Evolutionary conservation across 2,113 vertebrate genomes (phyloP).

Genomic region (Naja naja): DNA sequence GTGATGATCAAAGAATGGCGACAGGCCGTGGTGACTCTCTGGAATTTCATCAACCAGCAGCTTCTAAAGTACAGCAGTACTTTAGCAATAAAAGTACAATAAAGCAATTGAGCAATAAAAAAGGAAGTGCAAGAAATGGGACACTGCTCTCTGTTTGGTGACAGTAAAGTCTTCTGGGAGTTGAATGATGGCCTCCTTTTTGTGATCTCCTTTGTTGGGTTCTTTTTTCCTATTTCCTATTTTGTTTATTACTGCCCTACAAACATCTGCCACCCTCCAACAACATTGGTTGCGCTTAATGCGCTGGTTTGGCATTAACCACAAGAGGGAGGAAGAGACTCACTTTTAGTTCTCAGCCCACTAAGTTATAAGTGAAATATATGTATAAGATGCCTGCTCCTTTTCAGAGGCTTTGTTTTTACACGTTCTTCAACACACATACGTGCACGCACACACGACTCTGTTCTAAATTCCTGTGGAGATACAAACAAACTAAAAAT

Average conservation of each 20-base stretch:
- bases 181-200: neutral
- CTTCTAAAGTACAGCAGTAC: neutral
- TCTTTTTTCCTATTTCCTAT: neutral
- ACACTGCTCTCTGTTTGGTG: neutral
- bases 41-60: neutral
- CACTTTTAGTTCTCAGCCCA: neutral
- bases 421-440: neutral
- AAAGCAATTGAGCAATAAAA: too few relatives aligned
- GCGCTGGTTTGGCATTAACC: neutral
- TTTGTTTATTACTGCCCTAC: neutral
- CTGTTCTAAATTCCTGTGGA: neutral
- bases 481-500: neutral
- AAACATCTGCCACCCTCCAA: neutral
- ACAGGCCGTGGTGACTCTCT: too few relatives aligned
- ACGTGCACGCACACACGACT: neutral
- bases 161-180: neutral
- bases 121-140: neutral
- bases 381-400: neutral
- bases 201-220: neutral
- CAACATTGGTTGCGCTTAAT: neutral
- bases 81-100: too few relatives aligned
- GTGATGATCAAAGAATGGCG: too few relatives aligned
- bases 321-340: neutral
- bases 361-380: neutral
- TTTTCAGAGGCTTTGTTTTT: neutral